Percentiles rank a stretch among this genome's conserved stretches.
phyloP scores from a whole-genome alignment of 2,888 invertebrate genomes.

The Mimachlamys varia region DNA sequence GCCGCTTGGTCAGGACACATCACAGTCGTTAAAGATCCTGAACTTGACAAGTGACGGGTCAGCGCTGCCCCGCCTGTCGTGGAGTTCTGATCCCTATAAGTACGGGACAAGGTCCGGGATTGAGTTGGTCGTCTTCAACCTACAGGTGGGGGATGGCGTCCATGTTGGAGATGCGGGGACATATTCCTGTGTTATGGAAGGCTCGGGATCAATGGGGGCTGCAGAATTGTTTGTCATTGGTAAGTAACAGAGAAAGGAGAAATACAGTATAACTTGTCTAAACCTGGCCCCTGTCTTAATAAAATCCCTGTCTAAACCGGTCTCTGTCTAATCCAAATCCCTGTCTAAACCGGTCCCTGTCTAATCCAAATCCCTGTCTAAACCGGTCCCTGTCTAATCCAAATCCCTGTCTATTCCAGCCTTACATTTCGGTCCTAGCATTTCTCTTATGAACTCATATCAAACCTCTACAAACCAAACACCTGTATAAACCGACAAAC shows the following conservation, averaged over 20 bases:
- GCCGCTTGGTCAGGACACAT: not conserved
- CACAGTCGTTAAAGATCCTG: not conserved
- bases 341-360: too few species aligned
- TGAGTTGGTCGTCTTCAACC: not conserved
- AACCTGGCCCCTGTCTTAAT: too few species aligned
- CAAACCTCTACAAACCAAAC: too few species aligned
- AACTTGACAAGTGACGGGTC: not conserved
- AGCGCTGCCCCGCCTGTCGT: not conserved
- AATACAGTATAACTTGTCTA: too few species aligned
- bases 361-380: too few species aligned
- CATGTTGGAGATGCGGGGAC: conserved; percentile 58
- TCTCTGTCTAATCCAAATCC: too few species aligned
- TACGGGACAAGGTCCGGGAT: conserved; percentile 4
- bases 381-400: too few species aligned
- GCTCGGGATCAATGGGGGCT: conserved; percentile 42
- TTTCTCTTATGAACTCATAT: too few species aligned
- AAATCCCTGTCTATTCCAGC: too few species aligned
- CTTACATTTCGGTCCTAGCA: too few species aligned
- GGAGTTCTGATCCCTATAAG: not conserved
- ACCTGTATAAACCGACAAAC: too few species aligned
- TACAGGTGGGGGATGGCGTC: conserved; percentile 32
- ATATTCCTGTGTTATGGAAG: conserved; percentile 56
- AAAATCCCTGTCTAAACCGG: too few species aligned
- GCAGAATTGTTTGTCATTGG: conserved; percentile 63
- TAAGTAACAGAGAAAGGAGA: conserved; percentile 42